Evolutionary conservation across 2,888 invertebrate genomes (phyloP), one percentile per base, ranked within the genome.

Genomic region (Tetrapedia diversipes): DNA sequence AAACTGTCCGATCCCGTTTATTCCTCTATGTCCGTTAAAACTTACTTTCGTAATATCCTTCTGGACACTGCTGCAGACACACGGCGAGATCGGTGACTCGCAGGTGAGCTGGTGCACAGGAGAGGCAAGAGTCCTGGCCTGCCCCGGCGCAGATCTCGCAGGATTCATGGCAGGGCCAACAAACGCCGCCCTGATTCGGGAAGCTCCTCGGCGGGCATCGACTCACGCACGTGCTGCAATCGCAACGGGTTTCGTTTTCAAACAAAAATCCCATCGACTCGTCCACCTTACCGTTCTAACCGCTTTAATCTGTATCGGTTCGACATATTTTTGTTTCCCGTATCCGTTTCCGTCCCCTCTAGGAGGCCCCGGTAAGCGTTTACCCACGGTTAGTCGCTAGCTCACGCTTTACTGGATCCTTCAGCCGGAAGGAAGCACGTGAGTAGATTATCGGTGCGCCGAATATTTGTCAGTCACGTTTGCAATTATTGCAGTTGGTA

Each of bases 101-200:
- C 54, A 97, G 93, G 90, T 97, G 96, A 56, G 96, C 96, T 4
- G 96, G 96, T 0, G 96, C 96, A 91, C 97, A 97, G 2, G 96
- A 95, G 53, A 97, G 92, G 88, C 97, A 97, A 65, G 96, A 96
- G 89, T 97, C 96, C 89, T 96, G 96, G 14, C 97, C 96, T 4
- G 97, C 95, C 8, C 97, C 98, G 29, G 96, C 96, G 87, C 98
- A 98, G 19, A 96, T 97, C 90, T 96, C 96, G 88, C 98, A 98
- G 16, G 97, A 96, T 89, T 97, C 96, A 89, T 97, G 97, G 87
- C 98, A 98, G 0, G 96, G 96, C 94, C 96, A 96, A 87, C 97
- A 98, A 27, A 95, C 94, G 51, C 95, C 96, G 49, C 95, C 95
- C 86, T 95, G 95, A 89, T 96, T 96, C 0, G 96, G 95, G 87